Conservation (phyloP, 1,140 invertebrate genomes). For the Calycopis cecrops region DNA sequence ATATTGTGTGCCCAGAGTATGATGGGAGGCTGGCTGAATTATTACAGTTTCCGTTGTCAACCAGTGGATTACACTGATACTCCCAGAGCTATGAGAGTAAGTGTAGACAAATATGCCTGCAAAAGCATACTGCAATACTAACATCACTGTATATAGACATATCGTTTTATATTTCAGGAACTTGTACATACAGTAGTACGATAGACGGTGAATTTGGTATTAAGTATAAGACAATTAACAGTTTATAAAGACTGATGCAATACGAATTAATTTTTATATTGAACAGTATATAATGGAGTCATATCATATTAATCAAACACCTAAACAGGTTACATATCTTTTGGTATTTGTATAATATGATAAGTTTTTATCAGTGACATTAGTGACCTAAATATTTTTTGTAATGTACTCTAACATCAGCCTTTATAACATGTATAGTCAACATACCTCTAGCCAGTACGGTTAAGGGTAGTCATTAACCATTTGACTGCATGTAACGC, state of each 20-base stretch:
- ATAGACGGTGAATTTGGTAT: constrained; percentile 24
- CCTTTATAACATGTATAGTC: constrained; percentile 22
- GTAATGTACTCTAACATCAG: constrained; percentile 13
- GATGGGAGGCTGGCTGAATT: constrained; percentile 81
- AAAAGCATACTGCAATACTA: constrained; percentile 35
- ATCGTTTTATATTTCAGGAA: constrained; percentile 39
- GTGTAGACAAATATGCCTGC: constrained; percentile 49
- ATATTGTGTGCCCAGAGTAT: constrained; percentile 71
- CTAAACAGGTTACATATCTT: too few species aligned
- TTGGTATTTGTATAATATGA: background rate
- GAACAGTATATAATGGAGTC: too few species aligned
- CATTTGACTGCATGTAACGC: constrained; percentile 22
- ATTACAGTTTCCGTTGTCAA: constrained; percentile 92
- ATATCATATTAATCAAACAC: too few species aligned
- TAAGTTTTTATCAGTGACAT: background rate
- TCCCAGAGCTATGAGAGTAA: constrained; percentile 87
- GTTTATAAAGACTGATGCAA: constrained; percentile 14
- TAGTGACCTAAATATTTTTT: background rate
- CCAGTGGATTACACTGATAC: constrained; percentile 90
- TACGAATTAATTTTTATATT: background rate
- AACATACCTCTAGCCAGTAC: constrained; percentile 14
- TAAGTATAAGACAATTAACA: constrained; percentile 21
- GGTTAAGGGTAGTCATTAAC: constrained; percentile 38
- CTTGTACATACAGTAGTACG: constrained; percentile 37
- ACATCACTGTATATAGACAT: constrained; percentile 60